Evolutionary conservation across 1,140 invertebrate species (phyloP).

Genomic region (Bradysia coprophila): DNA sequence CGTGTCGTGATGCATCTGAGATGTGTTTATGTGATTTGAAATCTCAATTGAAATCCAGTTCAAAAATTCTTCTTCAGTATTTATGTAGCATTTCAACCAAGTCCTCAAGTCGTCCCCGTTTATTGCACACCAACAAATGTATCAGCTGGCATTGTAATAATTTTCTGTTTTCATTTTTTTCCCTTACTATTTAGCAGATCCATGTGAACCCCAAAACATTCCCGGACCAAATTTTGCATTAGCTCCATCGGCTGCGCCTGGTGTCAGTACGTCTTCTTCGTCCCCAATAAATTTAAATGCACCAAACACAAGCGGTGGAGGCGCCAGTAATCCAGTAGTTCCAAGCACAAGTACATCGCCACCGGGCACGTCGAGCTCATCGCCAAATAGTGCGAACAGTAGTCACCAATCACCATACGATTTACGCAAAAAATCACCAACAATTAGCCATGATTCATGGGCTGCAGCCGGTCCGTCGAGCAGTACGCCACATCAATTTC

Average conservation of each 20-base stretch:
- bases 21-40: no score
- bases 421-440: slow-evolving; percentile 60
- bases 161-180: slow-evolving; percentile 2
- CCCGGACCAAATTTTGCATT: slow-evolving; percentile 29
- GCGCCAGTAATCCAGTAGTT: slow-evolving; percentile 3
- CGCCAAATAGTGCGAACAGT: slow-evolving; percentile 25
- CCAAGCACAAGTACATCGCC: slow-evolving; percentile 2
- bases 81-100: no score
- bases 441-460: slow-evolving; percentile 37
- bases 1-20: no score
- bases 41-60: no score
- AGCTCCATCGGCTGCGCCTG: slow-evolving; percentile 17
- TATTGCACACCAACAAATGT: no score
- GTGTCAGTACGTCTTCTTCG: slow-evolving; percentile 3
- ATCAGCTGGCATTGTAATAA: no score
- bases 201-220: slow-evolving; percentile 56
- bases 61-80: no score
- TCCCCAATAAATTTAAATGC: slow-evolving; percentile 1
- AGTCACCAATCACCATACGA: slow-evolving; percentile 72
- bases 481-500: slow-evolving; percentile 10
- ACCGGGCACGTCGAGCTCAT: slow-evolving; percentile 23
- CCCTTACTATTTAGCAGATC: slow-evolving; percentile 34
- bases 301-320: slow-evolving; percentile 1
- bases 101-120: no score
- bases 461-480: slow-evolving; percentile 20